These are phyloP conservation scores for Sitta carolinensis DNA, from an alignment of 2,797 vertebrate genomes.

Conservation along the genomic window DNA sequence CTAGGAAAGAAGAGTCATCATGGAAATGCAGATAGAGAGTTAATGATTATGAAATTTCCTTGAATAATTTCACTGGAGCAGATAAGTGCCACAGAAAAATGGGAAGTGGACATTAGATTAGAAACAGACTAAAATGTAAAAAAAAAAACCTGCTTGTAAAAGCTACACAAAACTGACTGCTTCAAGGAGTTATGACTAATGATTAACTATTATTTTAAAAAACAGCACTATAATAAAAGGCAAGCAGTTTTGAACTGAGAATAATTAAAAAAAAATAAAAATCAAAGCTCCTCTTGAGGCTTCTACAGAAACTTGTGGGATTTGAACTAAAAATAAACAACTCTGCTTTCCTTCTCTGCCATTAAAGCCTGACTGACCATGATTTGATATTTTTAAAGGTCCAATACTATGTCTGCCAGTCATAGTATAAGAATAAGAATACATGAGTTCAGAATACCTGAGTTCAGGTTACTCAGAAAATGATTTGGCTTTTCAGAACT, in stretches of 20 bases:
- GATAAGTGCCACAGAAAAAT: neutral
- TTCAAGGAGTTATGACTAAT: neutral
- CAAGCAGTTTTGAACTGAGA: neutral
- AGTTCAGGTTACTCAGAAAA: neutral
- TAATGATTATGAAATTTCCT: conserved; percentile 17
- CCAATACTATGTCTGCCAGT: neutral
- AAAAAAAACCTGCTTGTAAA: neutral
- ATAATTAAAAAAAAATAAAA: neutral
- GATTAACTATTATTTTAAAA: neutral
- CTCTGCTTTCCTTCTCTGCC: neutral
- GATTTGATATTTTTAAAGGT: neutral
- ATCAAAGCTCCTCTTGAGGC: neutral
- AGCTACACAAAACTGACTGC: neutral
- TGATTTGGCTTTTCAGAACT: neutral
- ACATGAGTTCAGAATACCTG: neutral
- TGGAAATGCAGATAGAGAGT: neutral
- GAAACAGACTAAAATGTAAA: neutral
- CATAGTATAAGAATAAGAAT: neutral
- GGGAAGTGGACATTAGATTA: conserved; percentile 45
- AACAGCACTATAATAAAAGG: neutral
- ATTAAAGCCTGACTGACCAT: neutral
- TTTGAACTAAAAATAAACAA: neutral
- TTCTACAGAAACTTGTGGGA: neutral
- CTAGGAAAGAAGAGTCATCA: neutral
- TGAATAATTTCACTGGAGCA: neutral